Evolutionary conservation across 2,888 invertebrate species (phyloP), one percentile per base, ranked within the genome.

Genomic region (Pegoplata infirma): DNA sequence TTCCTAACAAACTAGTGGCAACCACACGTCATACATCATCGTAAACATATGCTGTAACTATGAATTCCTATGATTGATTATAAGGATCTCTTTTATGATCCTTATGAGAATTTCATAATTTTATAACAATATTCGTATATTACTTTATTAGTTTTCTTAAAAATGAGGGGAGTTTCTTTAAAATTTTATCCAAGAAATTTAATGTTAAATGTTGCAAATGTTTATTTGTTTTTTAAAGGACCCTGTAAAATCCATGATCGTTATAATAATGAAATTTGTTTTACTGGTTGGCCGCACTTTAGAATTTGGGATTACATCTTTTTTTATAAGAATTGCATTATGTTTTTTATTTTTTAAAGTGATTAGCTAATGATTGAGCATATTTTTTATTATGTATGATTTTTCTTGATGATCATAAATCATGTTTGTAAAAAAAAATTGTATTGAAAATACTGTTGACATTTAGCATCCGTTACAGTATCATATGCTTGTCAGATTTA

Each of bases 91-190:
- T n/a, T n/a, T 14, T 49, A 16, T 12, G 51, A 59, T 79, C 78
- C 83, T 85, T 80, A 85, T 85, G 84, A 82, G 82, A 81, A 76
- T 85, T 82, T 83, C 80, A 85, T 86, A 85, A 85, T 85, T 86
- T 83, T 84, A 81, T 83, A 86, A 86, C 83, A 81, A 81, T 80
- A 79, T 67, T 67, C 66, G 76, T 64, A 75, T 79, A 74, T 66
- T 61, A 36, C 28, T 49, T 49, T 66, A 56, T 66, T 51, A 25
- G 28, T 4, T 40, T n/a, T n/a, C 8, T 19, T 14, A 64, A 69
- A 55, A 25, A 23, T 36, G 10, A 64, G 59, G 68, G 69, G 71
- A 61, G 61, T 71, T 78, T 8, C 32, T 74, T 55, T 51, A 14
- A 61, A 44, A n/a, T n/a, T n/a, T n/a, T n/a, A n/a, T n/a, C n/a